These are phyloP conservation scores for Perizoma flavofasciatum DNA, from an alignment of 2,888 invertebrate genomes.

Conservation along the genomic window DNA sequence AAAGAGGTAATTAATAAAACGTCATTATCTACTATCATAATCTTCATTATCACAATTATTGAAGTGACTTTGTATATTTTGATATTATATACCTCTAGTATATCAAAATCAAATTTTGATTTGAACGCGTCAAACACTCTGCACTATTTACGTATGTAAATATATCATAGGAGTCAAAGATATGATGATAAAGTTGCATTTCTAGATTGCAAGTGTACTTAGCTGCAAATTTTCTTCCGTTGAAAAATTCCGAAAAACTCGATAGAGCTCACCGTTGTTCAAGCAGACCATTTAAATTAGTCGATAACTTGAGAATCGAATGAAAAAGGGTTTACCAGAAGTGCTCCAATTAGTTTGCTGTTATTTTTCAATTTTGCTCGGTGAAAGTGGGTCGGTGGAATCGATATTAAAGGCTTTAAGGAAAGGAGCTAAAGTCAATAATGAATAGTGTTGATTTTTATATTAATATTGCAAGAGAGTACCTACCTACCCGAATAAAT, in stretches of 20 bases:
- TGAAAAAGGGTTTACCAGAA: slow-evolving; percentile 77
- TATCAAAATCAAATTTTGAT: too few relatives aligned
- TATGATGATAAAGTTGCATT: slow-evolving; percentile 2
- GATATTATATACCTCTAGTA: too few relatives aligned
- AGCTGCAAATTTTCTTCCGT: slow-evolving; percentile 48
- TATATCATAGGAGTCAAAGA: too few relatives aligned
- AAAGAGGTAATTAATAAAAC: too few relatives aligned
- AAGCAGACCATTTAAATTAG: slow-evolving; percentile 81
- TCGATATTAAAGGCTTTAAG: slow-evolving; percentile 42
- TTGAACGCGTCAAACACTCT: too few relatives aligned
- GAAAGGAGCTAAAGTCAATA: slow-evolving; percentile 1
- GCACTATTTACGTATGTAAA: too few relatives aligned
- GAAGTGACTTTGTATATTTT: too few relatives aligned
- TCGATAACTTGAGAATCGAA: slow-evolving; percentile 78
- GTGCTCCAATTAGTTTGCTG: slow-evolving; percentile 81
- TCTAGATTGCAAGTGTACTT: neutral
- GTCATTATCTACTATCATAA: neutral
- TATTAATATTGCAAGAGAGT: slow-evolving; percentile 6
- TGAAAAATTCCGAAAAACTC: slow-evolving; percentile 63
- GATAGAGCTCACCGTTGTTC: slow-evolving; percentile 60
- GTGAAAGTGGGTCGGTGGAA: slow-evolving; percentile 68
- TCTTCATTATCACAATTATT: neutral
- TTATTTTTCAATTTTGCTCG: slow-evolving; percentile 79
- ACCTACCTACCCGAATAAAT: too few relatives aligned
- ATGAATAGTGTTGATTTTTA: slow-evolving; percentile 25